Evolutionary conservation across 2,888 invertebrate species (phyloP).

Genomic region (Clepsis dumicolana): DNA sequence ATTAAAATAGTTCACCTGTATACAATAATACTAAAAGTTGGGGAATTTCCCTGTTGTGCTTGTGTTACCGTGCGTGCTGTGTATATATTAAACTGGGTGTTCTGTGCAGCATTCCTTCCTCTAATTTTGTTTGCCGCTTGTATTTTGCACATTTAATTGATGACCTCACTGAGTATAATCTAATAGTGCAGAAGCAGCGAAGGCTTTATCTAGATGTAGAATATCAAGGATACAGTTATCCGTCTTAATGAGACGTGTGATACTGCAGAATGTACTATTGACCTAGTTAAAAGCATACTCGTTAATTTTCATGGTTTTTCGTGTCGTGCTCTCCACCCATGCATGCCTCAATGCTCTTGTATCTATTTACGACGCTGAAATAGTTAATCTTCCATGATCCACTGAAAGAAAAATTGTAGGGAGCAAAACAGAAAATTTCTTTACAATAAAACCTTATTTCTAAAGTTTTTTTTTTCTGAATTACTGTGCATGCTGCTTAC

Average conservation of each 20-base stretch:
- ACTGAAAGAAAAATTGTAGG: neutral
- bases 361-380: conserved; percentile 34
- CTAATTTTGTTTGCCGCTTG: conserved; percentile 33
- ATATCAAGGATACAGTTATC: conserved; percentile 16
- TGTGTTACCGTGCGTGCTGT: conserved; percentile 25
- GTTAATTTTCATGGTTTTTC: conserved; percentile 39
- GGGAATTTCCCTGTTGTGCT: conserved; percentile 37
- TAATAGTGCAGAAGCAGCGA: conserved; percentile 29
- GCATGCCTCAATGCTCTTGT: conserved; percentile 29
- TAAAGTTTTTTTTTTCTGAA: neutral
- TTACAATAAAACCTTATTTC: conserved; percentile 17
- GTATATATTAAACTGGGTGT: conserved; percentile 14
- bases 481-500: neutral
- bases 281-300: conserved; percentile 46
- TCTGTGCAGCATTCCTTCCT: conserved; percentile 25
- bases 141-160: conserved; percentile 50
- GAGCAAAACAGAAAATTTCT: neutral
- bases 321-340: conserved; percentile 27
- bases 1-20: conserved; percentile 15
- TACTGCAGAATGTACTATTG: conserved; percentile 43
- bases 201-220: conserved; percentile 1
- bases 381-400: conserved; percentile 18
- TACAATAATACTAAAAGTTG: conserved; percentile 14
- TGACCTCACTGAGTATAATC: conserved; percentile 66
- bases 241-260: conserved; percentile 12